These are phyloP conservation scores for Mactromeris polynyma DNA, from an alignment of 2,888 invertebrate genomes.

Conservation along the genomic window DNA sequence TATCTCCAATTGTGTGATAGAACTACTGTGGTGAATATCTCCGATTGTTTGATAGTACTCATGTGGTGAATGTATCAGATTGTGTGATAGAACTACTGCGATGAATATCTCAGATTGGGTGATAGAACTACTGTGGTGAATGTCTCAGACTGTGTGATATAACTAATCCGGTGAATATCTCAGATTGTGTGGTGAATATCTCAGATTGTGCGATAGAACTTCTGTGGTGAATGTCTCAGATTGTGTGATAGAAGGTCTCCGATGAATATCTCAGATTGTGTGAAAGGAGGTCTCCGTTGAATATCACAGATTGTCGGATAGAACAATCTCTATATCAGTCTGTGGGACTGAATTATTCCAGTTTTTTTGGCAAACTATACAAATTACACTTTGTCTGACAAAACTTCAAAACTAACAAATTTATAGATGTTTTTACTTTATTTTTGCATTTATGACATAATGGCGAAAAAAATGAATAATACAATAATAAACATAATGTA, in stretches of 20 bases:
- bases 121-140: not conserved
- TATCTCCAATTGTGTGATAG: not conserved
- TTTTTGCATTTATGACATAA: slow-evolving; percentile 2
- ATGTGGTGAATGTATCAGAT: not conserved
- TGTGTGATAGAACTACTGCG: too few species aligned
- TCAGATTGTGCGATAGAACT: not conserved
- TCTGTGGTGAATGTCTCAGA: not conserved
- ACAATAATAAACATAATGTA: slow-evolving; percentile 6
- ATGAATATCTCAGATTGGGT: not conserved
- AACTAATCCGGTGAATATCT: not conserved
- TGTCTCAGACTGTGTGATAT: not conserved
- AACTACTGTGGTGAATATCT: not conserved
- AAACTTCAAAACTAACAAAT: not conserved
- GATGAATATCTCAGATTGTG: not conserved
- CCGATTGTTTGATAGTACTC: not conserved
- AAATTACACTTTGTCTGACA: not conserved
- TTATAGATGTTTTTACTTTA: not conserved
- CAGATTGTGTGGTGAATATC: too few species aligned
- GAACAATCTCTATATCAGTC: too few species aligned
- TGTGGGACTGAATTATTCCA: too few species aligned
- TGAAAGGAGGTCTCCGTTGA: not conserved
- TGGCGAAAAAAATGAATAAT: slow-evolving; percentile 12
- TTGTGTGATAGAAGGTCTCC: not conserved
- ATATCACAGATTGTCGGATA: not conserved
- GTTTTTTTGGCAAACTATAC: too few species aligned